Base-by-base conservation (phyloP, 2,113 vertebrate species). In the Pteruthius melanotis region DNA sequence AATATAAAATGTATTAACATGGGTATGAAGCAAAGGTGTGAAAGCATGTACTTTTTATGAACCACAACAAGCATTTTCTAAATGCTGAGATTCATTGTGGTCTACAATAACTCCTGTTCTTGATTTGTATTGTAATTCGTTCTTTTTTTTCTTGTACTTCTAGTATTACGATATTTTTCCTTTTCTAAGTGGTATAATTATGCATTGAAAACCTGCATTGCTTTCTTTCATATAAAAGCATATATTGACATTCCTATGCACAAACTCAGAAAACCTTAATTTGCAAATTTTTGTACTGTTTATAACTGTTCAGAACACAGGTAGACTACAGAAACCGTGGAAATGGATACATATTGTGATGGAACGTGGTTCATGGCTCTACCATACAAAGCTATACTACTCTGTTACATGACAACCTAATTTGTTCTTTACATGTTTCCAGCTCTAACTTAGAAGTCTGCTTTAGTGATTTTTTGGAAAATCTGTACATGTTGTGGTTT, bases 401-500 rank as follows among this genome's bases (percentile, higher is more conserved):
- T 85, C 79, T 74, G 35, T 56, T 94, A 76, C 78, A 82, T 61
- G 81, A 96, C 89, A 95, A 59, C 57, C 82, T 89, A 89, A 78
- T 96, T 96, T 90, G 83, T 93, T 50, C 56, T 94, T 94, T 81
- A 59, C 42, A 15, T 72, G 77, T 92, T 94, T 94, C 90, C 74
- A 92, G 3, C 66, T 68, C 66, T 47, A 68, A 65, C 90, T 94
- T 87, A 83, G 24, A 78, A 74, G 84, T 70, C 86, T 95, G 49
- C 28, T 89, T 23, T 35, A 86, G 71, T 75, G 87, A 93, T 92
- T 93, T 95, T 95, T 94, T 95, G 92, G 95, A 96, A 97, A 95
- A 97, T 96, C 52, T 69, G 56, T 88, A 63, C 80, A 35, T 85
- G 64, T 95, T 95, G 93, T 95, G 92, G 97, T 96, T 97, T 97